Evolutionary conservation across 2,113 vertebrate genomes (phyloP).

Genomic region (Alethe castanea): DNA sequence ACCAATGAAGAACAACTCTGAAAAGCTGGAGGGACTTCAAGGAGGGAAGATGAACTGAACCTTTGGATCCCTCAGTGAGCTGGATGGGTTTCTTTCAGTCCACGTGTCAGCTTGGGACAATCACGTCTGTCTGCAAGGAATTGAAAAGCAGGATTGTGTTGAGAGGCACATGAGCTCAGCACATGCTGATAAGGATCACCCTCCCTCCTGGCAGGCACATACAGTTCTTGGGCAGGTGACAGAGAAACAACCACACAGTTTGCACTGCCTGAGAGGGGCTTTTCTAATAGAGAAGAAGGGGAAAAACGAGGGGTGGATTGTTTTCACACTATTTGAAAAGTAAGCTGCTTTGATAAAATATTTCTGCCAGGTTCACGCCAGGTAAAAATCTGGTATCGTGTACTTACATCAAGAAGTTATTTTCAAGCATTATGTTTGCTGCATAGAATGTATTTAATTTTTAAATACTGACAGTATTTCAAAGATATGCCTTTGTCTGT

Average conservation of each 20-base stretch:
- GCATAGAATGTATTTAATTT: not conserved
- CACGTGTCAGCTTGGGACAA: not conserved
- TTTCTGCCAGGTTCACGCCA: not conserved
- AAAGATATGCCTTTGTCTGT: not conserved
- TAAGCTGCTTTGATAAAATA: not conserved
- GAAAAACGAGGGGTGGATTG: not conserved
- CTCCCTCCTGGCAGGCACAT: not conserved
- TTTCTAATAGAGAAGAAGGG: not conserved
- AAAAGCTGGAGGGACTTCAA: not conserved
- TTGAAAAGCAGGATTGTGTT: not conserved
- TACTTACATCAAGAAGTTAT: not conserved
- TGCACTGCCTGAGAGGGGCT: not conserved
- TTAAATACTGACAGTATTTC: not conserved
- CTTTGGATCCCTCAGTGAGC: not conserved
- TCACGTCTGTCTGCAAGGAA: not conserved
- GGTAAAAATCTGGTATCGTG: not conserved
- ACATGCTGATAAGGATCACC: not conserved
- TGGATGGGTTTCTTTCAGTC: not conserved
- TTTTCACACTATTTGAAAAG: not conserved
- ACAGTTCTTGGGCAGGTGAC: not conserved
- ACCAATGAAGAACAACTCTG: not conserved
- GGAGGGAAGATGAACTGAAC: not conserved
- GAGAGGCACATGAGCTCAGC: not conserved
- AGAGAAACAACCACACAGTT: not conserved
- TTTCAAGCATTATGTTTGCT: not conserved